A percentile compares a stretch with the other conserved stretches of the same genome.
These are phyloP conservation scores for Pseudomyrmex gracilis DNA, from an alignment of 1,140 invertebrate species.

Conservation along the genomic window DNA sequence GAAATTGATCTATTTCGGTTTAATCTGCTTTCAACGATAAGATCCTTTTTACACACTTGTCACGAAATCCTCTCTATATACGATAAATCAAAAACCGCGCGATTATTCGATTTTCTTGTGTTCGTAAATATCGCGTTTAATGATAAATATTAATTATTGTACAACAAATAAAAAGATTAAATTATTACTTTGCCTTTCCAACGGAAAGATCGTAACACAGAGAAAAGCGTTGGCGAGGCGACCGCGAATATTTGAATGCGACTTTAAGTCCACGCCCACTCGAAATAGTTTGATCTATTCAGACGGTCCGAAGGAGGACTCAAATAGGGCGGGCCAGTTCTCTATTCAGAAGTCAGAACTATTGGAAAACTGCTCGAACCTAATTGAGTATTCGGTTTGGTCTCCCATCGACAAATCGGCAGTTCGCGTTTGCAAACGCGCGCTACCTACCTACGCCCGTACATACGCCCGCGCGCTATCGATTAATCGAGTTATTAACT, in stretches of 20 bases:
- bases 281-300: constrained; percentile 60
- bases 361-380: constrained; percentile 59
- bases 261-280: constrained; percentile 23
- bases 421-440: constrained; percentile 56
- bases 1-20: neutral
- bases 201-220: neutral
- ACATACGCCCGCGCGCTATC: constrained; percentile 26
- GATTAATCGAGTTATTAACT: constrained; percentile 62
- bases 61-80: neutral
- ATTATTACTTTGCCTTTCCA: neutral
- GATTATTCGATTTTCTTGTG: neutral
- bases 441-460: constrained; percentile 24
- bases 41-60: neutral
- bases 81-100: neutral
- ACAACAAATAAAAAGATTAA: neutral
- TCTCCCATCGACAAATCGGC: constrained; percentile 56
- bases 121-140: neutral
- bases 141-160: neutral
- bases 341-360: constrained; percentile 56
- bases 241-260: constrained; percentile 42
- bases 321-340: constrained; percentile 45
- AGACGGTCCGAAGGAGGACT: constrained; percentile 42
- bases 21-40: neutral
- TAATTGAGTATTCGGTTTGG: constrained; percentile 61
- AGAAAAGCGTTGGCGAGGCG: constrained; percentile 20